Evolutionary conservation across 2,888 invertebrate genomes (phyloP), one percentile per base, ranked within the genome.

Genomic region (Spodoptera picta): DNA sequence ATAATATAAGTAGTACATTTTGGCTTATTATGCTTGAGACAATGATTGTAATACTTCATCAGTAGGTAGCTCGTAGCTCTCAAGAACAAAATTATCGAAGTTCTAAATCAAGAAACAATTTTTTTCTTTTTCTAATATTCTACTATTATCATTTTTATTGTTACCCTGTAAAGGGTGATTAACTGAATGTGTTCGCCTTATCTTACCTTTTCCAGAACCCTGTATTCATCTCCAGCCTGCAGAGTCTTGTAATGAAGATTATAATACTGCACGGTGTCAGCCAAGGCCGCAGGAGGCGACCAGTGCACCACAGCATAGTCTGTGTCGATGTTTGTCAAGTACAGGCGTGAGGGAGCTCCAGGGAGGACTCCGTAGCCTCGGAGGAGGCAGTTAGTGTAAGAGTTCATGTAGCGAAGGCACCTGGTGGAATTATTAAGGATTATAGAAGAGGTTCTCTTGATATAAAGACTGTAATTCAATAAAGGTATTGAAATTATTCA

Each of bases 311-410:
- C 96, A 0, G 97, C 97, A 89, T 97, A 98, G 85, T 96, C 96
- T 0, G 96, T 96, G 77, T 97, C 96, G 67, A 97, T 96, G 85
- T 97, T 97, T 43, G 97, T 96, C 6, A 97, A 95, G 78, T 96
- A 96, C 2, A 98, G 94, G 54, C 95, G 94, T 0, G 95, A 95
- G 0, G 98, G 98, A 0, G 96, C 95, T 36, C 97, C 96, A 0
- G 98, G 97, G 1, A 98, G 94, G 0, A 98, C 98, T 0, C 97
- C 97, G 89, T 98, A 98, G 14, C 98, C 97, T 91, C 97, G 97
- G 71, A 98, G 95, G 24, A 98, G 95, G 85, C 98, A 98, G 92
- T 97, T 97, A 47, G 97, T 96, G 91, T 97, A 97, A 47, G 97
- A 96, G 6, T 95, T 95, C 97, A 98, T 98, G 90, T 97, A 97